These are phyloP conservation scores for Poeciliopsis paucimaculata DNA, from an alignment of 2,797 vertebrate species.

Conservation along the genomic window DNA sequence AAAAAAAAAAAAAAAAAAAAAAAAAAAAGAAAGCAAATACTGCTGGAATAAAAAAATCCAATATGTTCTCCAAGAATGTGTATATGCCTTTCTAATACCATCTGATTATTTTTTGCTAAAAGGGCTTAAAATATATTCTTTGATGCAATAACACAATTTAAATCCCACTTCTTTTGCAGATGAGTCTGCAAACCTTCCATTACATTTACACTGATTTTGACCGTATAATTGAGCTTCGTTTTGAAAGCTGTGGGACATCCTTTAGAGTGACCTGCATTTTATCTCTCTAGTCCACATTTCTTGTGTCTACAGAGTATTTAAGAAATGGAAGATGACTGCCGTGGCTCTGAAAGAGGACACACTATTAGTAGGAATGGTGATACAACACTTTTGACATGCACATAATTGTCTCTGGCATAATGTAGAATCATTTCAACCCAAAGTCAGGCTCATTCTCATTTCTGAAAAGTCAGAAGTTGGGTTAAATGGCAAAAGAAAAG, in stretches of 20 bases:
- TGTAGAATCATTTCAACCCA: slow-evolving; percentile 71
- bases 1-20: background rate
- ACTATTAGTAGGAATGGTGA: slow-evolving; percentile 57
- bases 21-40: slow-evolving; percentile 12
- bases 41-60: slow-evolving; percentile 2
- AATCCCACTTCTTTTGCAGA: slow-evolving; percentile 33
- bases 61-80: slow-evolving; percentile 4
- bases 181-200: slow-evolving; percentile 46
- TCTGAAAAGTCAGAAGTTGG: slow-evolving; percentile 66
- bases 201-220: slow-evolving; percentile 44
- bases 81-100: background rate
- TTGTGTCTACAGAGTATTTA: slow-evolving; percentile 63
- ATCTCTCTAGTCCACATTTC: slow-evolving; percentile 68
- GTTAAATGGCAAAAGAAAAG: slow-evolving; percentile 69
- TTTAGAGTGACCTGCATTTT: slow-evolving; percentile 55
- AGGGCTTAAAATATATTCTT: background rate
- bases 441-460: slow-evolving; percentile 65
- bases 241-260: slow-evolving; percentile 43
- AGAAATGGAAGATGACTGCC: slow-evolving; percentile 58
- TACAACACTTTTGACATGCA: slow-evolving; percentile 75
- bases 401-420: slow-evolving; percentile 74
- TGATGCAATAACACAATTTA: slow-evolving; percentile 13
- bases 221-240: slow-evolving; percentile 34
- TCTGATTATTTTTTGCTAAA: background rate
- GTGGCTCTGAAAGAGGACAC: slow-evolving; percentile 57